Evolutionary conservation across 2,888 invertebrate genomes (phyloP).

Genomic region (Trachelus tabidus): DNA sequence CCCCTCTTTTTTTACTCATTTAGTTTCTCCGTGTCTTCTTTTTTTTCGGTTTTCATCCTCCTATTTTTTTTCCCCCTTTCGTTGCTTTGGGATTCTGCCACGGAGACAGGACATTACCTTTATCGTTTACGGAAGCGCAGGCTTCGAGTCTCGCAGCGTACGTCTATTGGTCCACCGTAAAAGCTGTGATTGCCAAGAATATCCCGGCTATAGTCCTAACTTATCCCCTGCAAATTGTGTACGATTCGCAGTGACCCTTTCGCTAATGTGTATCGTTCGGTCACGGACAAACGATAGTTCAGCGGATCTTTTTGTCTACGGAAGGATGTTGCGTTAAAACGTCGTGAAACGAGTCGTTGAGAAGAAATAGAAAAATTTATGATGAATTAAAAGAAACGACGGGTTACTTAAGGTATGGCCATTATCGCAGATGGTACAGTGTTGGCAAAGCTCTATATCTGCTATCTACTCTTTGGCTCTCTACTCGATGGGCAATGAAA

Average conservation of each 20-base stretch:
- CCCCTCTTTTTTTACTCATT: not conserved
- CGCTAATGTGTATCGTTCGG: slow-evolving; percentile 1
- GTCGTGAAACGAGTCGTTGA: not conserved
- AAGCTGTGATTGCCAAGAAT: slow-evolving; percentile 2
- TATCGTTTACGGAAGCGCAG: not conserved
- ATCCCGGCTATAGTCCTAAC: slow-evolving; percentile 1
- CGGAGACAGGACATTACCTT: not conserved
- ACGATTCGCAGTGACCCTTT: not conserved
- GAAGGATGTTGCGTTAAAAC: not conserved
- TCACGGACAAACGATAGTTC: not conserved
- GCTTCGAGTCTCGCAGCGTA: not conserved
- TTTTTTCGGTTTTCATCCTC: not conserved
- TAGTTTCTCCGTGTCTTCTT: not conserved
- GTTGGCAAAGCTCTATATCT: not conserved
- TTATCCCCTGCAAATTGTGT: slow-evolving; percentile 1
- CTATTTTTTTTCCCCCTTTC: not conserved
- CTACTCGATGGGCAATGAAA: not conserved
- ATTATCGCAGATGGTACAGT: not conserved
- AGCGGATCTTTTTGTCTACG: not conserved
- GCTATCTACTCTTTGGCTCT: not conserved
- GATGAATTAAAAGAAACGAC: not conserved
- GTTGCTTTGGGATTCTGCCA: not conserved
- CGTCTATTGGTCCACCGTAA: slow-evolving; percentile 2
- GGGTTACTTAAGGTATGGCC: not conserved
- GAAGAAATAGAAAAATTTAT: not conserved